These are phyloP conservation scores for Hypomesus transpacificus DNA, from an alignment of 2,113 vertebrate species.

Conservation along the genomic window DNA sequence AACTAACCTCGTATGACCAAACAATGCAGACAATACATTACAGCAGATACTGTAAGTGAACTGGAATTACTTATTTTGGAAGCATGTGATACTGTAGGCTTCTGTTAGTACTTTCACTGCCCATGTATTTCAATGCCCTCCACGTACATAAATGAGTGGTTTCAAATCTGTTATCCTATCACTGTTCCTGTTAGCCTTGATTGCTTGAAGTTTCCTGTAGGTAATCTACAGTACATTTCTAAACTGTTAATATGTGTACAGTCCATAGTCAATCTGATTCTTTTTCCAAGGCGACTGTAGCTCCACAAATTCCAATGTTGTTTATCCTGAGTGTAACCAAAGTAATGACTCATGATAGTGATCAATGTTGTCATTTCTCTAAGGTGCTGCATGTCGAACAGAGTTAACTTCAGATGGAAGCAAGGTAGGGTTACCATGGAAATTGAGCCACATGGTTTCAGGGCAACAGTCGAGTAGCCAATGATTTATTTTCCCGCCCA, in stretches of 20 bases:
- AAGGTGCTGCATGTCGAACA: constrained; percentile 10
- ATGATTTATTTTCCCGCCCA: background rate
- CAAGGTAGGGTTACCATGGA: constrained; percentile 7
- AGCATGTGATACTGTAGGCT: too few species aligned
- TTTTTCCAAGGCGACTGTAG: too few species aligned
- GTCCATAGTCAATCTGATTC: too few species aligned
- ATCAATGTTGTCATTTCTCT: constrained; percentile 31
- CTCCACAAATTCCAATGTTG: too few species aligned
- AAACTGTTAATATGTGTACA: background rate
- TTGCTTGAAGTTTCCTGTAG: too few species aligned
- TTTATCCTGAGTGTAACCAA: constrained; percentile 26
- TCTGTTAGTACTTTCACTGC: too few species aligned
- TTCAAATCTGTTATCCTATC: background rate
- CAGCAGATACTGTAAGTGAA: too few species aligned
- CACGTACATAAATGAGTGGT: background rate
- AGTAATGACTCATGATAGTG: constrained; percentile 36
- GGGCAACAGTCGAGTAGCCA: background rate
- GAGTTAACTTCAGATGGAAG: background rate
- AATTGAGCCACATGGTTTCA: constrained; percentile 1
- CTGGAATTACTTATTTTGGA: too few species aligned
- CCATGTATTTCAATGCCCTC: too few species aligned
- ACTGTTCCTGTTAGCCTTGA: background rate
- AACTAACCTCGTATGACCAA: background rate
- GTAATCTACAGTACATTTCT: too few species aligned
- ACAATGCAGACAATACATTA: background rate